Evolutionary conservation across 2,113 vertebrate genomes (phyloP).

Genomic region (Pheucticus melanocephalus): DNA sequence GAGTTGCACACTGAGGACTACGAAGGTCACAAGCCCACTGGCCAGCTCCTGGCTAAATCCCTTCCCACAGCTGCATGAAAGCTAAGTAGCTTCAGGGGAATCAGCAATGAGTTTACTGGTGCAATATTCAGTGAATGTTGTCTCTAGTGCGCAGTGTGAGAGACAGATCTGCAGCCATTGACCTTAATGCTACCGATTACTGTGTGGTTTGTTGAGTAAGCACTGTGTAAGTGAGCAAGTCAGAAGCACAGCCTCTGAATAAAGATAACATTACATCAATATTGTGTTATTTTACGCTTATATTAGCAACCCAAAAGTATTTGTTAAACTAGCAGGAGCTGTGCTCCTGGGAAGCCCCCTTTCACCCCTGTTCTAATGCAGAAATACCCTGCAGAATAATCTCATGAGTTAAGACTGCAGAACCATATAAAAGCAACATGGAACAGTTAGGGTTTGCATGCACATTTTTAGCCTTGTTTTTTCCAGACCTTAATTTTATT

Average conservation of each 20-base stretch:
- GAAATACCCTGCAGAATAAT: not conserved
- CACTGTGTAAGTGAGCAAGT: not conserved
- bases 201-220: not conserved
- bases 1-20: not conserved
- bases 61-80: not conserved
- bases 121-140: not conserved
- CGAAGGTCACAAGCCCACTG: not conserved
- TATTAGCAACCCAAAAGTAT: not conserved
- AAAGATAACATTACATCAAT: slow-evolving; percentile 14
- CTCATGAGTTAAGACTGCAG: not conserved
- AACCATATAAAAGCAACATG: not conserved
- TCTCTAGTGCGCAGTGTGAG: not conserved
- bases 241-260: not conserved
- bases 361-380: not conserved
- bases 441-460: not conserved
- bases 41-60: not conserved
- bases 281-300: not conserved
- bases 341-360: not conserved
- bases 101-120: not conserved
- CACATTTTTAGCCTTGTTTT: not conserved
- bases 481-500: not conserved
- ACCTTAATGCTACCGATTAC: not conserved
- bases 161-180: not conserved
- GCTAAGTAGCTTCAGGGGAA: not conserved
- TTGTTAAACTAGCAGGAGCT: not conserved